Base-by-base conservation (phyloP, 2,113 vertebrate genomes). In the Rhinolophus sinicus region DNA sequence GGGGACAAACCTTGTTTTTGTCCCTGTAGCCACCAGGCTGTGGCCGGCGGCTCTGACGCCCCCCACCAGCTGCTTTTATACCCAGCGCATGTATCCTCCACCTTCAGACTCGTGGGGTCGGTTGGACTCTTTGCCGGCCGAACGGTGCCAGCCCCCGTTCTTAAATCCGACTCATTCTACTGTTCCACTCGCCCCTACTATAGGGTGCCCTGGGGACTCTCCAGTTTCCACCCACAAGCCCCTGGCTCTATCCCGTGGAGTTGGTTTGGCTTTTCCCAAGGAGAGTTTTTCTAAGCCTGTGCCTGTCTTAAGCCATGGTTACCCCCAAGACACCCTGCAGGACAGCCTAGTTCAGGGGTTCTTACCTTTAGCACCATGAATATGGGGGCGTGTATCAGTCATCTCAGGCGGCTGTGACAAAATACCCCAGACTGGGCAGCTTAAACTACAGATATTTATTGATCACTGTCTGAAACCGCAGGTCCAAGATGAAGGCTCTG, bases 21-120 rank as follows among this genome's bases (percentile, higher is more conserved):
- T 30, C 16, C 16, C 1, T 5, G 8, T 6, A 9, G 28, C 65
- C 30, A 5, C 8, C 5, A 2, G 24, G 40, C 2, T 5, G 30
- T 15, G 2, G 16, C 22, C 62, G 16, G 3, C 2, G 12, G 8
- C 14, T 3, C 5, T 5, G 0, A 19, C 1, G 12, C 6, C 16
- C 28, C 11, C 8, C 5, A 44, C 12, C 62, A 1, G 3, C 30
- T 12, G 8, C 24, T 62, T 64, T 73, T 30, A 73, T 62, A 83
- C 78, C 90, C 54, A 50, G 67, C 11, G 40, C 56, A 16, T 0
- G 54, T 38, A 22, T 8, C 78, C 62, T 10, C 28, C 9, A 8
- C 64, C 30, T 35, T 19, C 15, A 8, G 30, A 24, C 3, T 14
- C 30, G 6, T 0, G 54, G 38, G 8, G 12, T 21, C 16, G n/a